Conservation (phyloP, 1,140 invertebrate species). For the Hycleus phaleratus region DNA sequence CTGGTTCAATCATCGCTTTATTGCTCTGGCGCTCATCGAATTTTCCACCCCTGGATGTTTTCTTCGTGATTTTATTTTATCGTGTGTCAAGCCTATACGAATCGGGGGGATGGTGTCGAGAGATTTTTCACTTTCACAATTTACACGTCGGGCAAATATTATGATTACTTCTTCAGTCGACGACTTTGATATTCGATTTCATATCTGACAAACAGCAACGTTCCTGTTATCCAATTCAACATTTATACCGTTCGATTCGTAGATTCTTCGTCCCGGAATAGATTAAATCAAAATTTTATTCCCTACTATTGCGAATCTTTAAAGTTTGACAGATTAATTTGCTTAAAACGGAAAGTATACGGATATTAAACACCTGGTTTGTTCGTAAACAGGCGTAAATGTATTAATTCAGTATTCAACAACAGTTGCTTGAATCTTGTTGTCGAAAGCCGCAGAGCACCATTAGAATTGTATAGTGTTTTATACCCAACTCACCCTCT, state of each 20-base stretch:
- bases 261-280: no score
- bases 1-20: slow-evolving; percentile 33
- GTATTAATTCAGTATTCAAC: slow-evolving; percentile 18
- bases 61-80: slow-evolving; percentile 15
- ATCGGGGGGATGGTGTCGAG: not conserved
- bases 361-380: not conserved
- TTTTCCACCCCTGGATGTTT: slow-evolving; percentile 20
- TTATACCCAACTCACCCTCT: slow-evolving; percentile 6
- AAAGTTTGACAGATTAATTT: no score
- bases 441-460: slow-evolving; percentile 22
- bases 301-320: no score
- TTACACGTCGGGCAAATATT: slow-evolving; percentile 32
- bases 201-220: slow-evolving; percentile 19
- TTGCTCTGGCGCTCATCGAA: slow-evolving; percentile 31
- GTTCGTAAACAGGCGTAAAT: slow-evolving; percentile 22
- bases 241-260: no score
- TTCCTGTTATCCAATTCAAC: slow-evolving; percentile 8
- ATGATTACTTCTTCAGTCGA: slow-evolving; percentile 27
- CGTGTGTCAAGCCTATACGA: not conserved
- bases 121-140: slow-evolving; percentile 19
- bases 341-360: no score
- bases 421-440: slow-evolving; percentile 19
- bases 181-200: slow-evolving; percentile 25
- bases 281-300: no score
- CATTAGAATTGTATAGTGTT: slow-evolving; percentile 17